Conservation (phyloP, 2,888 invertebrate species). For the Dicranocentrus wangi region DNA sequence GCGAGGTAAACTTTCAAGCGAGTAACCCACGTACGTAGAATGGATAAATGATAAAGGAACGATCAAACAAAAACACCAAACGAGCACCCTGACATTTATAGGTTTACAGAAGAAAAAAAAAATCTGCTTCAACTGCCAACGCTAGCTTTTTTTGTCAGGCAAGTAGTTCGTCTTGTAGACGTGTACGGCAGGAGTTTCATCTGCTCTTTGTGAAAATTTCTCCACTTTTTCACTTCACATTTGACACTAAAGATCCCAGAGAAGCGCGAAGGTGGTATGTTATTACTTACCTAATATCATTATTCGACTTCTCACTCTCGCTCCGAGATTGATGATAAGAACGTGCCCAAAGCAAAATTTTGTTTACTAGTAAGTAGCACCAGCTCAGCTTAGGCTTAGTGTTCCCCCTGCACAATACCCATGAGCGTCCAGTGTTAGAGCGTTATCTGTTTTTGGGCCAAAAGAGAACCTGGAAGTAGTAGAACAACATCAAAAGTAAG, state of each 20-base stretch:
- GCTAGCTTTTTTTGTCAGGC: no score
- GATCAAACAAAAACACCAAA: no score
- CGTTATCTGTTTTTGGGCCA: background rate
- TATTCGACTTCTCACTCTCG: background rate
- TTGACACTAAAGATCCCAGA: background rate
- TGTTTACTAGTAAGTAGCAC: background rate
- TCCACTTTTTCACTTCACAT: background rate
- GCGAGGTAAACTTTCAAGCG: no score
- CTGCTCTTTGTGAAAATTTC: slow-evolving; percentile 7
- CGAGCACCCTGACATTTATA: no score
- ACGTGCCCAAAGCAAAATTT: slow-evolving; percentile 7
- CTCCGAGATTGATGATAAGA: slow-evolving; percentile 23
- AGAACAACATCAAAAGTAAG: background rate
- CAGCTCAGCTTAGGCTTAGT: background rate
- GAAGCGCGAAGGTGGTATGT: no score
- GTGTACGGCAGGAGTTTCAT: background rate
- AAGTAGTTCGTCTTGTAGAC: no score
- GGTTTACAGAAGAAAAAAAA: no score
- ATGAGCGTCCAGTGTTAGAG: background rate
- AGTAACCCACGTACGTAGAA: no score
- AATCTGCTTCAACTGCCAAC: no score
- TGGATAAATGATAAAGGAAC: no score
- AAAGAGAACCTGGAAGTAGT: background rate
- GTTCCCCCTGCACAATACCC: background rate
- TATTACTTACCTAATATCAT: background rate